Evolutionary conservation across 2,797 vertebrate genomes (phyloP).

Genomic region (Lepilemur ruficaudatus): DNA sequence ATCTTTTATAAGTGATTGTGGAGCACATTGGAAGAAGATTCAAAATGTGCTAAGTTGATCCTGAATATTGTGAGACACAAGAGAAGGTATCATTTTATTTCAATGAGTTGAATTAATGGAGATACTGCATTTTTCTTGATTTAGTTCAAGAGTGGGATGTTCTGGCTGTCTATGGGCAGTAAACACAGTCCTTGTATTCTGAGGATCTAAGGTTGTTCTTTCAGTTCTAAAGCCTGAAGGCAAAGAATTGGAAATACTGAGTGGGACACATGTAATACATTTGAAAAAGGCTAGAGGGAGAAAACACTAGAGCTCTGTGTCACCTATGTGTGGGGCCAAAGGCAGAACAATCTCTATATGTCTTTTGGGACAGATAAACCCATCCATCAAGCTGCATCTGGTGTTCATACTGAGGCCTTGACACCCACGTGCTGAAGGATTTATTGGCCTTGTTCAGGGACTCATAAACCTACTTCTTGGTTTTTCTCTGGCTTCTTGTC

Average conservation of each 20-base stretch:
- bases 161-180: not conserved
- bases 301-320: conserved; percentile 2
- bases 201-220: not conserved
- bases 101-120: not conserved
- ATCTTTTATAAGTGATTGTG: not conserved
- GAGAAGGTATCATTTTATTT: not conserved
- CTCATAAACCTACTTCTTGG: conserved; percentile 54
- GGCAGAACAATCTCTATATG: conserved; percentile 48
- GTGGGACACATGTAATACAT: not conserved
- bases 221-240: not conserved
- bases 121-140: not conserved
- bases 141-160: not conserved
- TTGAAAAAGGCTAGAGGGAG: not conserved
- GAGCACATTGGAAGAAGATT: not conserved
- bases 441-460: conserved; percentile 48
- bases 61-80: not conserved
- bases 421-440: conserved; percentile 56
- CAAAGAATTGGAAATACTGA: conserved; percentile 11
- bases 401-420: conserved; percentile 28
- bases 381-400: conserved; percentile 57
- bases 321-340: conserved; percentile 46
- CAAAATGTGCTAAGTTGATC: not conserved
- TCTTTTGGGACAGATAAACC: conserved; percentile 66
- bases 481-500: conserved; percentile 55
- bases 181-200: not conserved